Conservation (phyloP, 2,888 invertebrate species). For the Invenusta paracnida region DNA sequence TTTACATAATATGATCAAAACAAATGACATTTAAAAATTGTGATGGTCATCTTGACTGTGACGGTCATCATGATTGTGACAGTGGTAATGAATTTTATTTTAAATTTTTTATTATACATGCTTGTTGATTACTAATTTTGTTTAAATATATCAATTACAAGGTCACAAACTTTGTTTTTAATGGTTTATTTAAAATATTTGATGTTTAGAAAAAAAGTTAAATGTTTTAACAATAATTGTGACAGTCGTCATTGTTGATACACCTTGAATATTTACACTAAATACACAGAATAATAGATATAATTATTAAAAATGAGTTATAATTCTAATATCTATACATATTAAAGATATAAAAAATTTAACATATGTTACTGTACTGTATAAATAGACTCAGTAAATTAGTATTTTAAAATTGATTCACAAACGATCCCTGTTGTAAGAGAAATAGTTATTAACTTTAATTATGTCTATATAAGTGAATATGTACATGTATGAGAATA, state of each 20-base stretch:
- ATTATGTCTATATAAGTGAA: neutral
- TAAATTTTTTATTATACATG: neutral
- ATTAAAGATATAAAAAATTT: neutral
- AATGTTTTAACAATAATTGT: neutral
- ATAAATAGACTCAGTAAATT: neutral
- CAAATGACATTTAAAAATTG: neutral
- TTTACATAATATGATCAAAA: neutral
- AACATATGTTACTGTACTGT: neutral
- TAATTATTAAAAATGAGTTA: neutral
- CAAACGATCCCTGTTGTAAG: neutral
- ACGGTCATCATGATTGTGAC: neutral
- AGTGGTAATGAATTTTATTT: neutral
- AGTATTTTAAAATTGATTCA: neutral
- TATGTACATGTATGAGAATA: neutral
- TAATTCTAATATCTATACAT: neutral
- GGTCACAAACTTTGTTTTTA: neutral
- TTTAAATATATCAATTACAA: neutral
- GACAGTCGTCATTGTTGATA: neutral
- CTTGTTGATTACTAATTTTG: neutral
- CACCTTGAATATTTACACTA: neutral
- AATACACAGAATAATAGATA: neutral
- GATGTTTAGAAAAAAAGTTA: neutral
- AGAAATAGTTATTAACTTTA: neutral
- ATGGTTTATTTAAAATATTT: neutral
- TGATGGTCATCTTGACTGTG: neutral